These are phyloP conservation scores for Idris sp. DNA, from an alignment of 1,140 invertebrate species.

Conservation along the genomic window DNA sequence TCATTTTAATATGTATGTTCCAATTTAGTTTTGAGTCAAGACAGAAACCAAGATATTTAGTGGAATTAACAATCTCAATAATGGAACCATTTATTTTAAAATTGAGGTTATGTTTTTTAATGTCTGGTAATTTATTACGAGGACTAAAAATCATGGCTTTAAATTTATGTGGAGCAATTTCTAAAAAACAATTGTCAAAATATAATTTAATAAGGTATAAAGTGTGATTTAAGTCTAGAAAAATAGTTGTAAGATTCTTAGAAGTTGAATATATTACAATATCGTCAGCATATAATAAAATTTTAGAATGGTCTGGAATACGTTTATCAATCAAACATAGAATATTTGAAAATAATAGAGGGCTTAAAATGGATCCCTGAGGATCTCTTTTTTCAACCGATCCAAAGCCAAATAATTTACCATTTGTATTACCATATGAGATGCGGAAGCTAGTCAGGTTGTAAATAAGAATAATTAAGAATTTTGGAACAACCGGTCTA, in stretches of 20 bases:
- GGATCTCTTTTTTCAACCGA: neutral
- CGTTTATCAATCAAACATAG: neutral
- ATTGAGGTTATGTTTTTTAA: neutral
- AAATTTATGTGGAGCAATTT: neutral
- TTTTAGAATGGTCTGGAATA: neutral
- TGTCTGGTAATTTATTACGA: neutral
- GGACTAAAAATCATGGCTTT: constrained; percentile 2
- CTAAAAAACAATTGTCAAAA: neutral
- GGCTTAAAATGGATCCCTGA: too few relatives aligned
- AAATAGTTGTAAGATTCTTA: neutral
- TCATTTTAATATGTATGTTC: neutral
- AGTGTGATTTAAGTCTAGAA: neutral
- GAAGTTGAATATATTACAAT: neutral
- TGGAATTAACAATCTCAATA: neutral
- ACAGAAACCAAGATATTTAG: constrained; percentile 1
- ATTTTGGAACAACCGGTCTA: constrained; percentile 1
- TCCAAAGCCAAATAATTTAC: neutral
- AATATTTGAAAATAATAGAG: neutral
- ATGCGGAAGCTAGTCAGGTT: constrained; percentile 1
- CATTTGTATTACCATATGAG: constrained; percentile 1
- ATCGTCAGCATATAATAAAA: too few relatives aligned
- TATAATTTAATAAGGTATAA: neutral
- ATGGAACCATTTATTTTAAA: neutral
- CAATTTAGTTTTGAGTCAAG: constrained; percentile 6
- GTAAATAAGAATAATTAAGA: constrained; percentile 4